Base-by-base conservation (phyloP, 1,140 invertebrate genomes). In the Neotoxoptera formosana region DNA sequence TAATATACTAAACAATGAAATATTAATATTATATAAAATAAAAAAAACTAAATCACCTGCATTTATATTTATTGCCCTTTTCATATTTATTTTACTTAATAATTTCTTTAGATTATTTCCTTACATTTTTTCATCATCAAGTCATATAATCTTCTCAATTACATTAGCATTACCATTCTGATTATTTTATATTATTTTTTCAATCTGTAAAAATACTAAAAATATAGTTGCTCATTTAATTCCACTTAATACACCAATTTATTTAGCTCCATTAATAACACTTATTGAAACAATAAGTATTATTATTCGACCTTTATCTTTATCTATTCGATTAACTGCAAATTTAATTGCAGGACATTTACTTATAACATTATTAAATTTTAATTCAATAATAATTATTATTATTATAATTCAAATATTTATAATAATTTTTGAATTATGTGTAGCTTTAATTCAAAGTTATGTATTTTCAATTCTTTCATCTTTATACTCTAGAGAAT, bases 371-470 rank as follows among this genome's bases (percentile, higher is more conserved):
- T 7, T 83, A 36, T 83, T 83, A 47, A 47, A 41, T 47, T 47
- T 47, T 47, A 47, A 47, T 47, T 47, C 47, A 4, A 47, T 47
- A 47, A 83, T 83, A 83, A 36, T 83, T 36, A 83, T 84, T 84
- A 41, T 84, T 84, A 1, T 84, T 7, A 45, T 84, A 1, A 45
- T 45, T 84, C 41, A 84, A 84, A 84, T 45, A 45, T 45, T 45
- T 23, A 45, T 84, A 84, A 84, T 84, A 45, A 84, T 84, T 41
- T 84, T 84, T 84, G 83, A 84, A 84, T 25, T 84, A 84, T 84
- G 21, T 45, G 36, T 45, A 45, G 83, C 21, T 8, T 45, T 84
- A 45, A 45, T 84, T 45, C 41, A 45, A 84, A 84, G 83, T 4
- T 25, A 47, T 84, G 41, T 84, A 84, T 84, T 84, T 25, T 84